Percentiles rank a stretch among this genome's conserved stretches.
phyloP scores from a whole-genome alignment of 1,140 invertebrate species.

The Triops longicaudatus region DNA sequence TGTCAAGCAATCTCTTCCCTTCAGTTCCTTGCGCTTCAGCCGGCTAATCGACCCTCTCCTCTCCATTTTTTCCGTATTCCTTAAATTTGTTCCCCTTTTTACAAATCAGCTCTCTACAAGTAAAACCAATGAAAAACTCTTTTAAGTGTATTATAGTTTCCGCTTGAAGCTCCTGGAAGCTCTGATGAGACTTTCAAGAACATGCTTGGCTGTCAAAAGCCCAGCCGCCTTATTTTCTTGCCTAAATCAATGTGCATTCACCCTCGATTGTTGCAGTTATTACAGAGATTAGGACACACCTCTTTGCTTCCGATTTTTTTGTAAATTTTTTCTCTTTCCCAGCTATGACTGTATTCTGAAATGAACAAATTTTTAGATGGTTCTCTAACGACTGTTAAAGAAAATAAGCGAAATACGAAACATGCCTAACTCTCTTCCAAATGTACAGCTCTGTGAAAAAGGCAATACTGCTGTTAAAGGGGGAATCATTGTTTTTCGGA shows the following conservation, averaged over 20 bases:
- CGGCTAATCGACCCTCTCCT: not conserved
- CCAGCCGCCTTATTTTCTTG: not conserved
- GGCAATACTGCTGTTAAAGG: no score
- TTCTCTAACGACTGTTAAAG: no score
- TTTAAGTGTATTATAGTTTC: not conserved
- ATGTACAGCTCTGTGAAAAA: no score
- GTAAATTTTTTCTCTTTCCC: no score
- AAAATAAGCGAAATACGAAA: no score
- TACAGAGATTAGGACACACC: no score
- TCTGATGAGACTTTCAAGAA: not conserved
- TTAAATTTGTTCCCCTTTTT: not conserved
- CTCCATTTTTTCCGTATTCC: not conserved
- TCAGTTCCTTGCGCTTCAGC: not conserved
- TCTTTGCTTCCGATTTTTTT: no score
- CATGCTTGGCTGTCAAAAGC: not conserved
- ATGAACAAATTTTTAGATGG: no score
- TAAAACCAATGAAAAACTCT: not conserved
- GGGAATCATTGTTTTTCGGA: no score
- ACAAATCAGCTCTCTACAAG: not conserved
- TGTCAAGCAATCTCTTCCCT: not conserved
- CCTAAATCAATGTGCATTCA: not conserved
- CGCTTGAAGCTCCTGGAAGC: not conserved
- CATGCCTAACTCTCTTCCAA: no score
- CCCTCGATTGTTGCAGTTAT: not conserved
- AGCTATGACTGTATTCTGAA: no score